Evolutionary conservation across 2,797 vertebrate genomes (phyloP).

Genomic region (Enteromius trimaculatus): DNA sequence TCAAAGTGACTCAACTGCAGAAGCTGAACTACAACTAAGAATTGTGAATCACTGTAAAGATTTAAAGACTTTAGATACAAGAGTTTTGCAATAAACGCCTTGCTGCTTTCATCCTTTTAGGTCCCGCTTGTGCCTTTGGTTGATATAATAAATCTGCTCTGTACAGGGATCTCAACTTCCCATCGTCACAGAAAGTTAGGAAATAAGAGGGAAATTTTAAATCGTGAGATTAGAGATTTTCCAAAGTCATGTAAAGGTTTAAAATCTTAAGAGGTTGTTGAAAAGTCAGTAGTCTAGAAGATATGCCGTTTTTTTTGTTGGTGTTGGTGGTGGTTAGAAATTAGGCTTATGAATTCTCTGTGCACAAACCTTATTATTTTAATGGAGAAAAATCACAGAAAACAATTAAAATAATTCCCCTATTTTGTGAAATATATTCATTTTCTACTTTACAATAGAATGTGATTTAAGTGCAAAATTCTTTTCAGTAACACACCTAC

Average conservation of each 20-base stretch:
- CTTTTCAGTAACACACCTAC: background rate
- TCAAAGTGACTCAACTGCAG: background rate
- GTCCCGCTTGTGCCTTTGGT: background rate
- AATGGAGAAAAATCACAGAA: background rate
- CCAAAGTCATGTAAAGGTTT: background rate
- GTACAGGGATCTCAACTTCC: background rate
- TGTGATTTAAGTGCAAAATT: background rate
- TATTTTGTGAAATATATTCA: background rate
- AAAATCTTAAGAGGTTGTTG: background rate
- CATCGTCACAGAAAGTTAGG: no score
- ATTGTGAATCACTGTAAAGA: background rate
- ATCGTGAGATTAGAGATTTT: background rate
- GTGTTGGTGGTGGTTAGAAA: background rate
- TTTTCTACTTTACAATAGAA: background rate
- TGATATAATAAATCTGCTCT: background rate
- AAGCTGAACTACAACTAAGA: background rate
- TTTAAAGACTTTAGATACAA: background rate
- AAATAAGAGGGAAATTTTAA: background rate
- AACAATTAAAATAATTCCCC: background rate
- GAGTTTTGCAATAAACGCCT: background rate
- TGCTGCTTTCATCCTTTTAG: background rate
- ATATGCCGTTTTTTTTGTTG: background rate
- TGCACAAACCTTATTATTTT: background rate
- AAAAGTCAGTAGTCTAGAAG: background rate
- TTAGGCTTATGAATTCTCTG: background rate